These are phyloP conservation scores for Leistus spinibarbis DNA, from an alignment of 2,888 invertebrate genomes.

Conservation along the genomic window DNA sequence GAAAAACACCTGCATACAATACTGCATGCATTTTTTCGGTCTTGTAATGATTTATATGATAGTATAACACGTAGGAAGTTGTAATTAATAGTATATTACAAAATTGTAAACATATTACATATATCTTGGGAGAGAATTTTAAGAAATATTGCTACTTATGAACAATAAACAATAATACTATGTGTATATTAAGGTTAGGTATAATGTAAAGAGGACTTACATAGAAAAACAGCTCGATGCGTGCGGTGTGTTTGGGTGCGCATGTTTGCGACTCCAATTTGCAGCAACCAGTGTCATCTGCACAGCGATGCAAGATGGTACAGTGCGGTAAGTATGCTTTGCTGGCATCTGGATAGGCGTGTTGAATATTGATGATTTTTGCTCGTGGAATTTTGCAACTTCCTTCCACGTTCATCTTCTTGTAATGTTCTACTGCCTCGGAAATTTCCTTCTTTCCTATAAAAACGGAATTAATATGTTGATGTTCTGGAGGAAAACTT, in stretches of 20 bases:
- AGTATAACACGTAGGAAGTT: too few relatives aligned
- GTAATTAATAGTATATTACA: too few relatives aligned
- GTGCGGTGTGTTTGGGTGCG: conserved; percentile 73
- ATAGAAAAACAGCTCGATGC: conserved; percentile 77
- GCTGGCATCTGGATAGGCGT: conserved; percentile 71
- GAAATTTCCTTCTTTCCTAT: conserved; percentile 46
- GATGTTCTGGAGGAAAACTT: not conserved
- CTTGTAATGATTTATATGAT: too few relatives aligned
- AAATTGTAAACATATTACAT: too few relatives aligned
- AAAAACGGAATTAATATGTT: not conserved
- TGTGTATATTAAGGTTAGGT: too few relatives aligned
- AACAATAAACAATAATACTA: too few relatives aligned
- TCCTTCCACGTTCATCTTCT: conserved; percentile 57
- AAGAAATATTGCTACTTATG: too few relatives aligned
- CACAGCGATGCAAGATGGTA: conserved; percentile 84
- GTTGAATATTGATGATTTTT: conserved; percentile 75
- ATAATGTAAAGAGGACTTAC: too few relatives aligned
- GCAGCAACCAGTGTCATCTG: conserved; percentile 89
- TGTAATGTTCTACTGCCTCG: conserved; percentile 51
- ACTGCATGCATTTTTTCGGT: too few relatives aligned
- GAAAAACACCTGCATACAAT: too few relatives aligned
- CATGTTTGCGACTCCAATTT: conserved; percentile 72
- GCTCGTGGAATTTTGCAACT: conserved; percentile 74
- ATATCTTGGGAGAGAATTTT: too few relatives aligned
- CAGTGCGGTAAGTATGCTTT: conserved; percentile 84